Evolutionary conservation across 2,797 vertebrate species (phyloP).

Genomic region (Vespertilio murinus): DNA sequence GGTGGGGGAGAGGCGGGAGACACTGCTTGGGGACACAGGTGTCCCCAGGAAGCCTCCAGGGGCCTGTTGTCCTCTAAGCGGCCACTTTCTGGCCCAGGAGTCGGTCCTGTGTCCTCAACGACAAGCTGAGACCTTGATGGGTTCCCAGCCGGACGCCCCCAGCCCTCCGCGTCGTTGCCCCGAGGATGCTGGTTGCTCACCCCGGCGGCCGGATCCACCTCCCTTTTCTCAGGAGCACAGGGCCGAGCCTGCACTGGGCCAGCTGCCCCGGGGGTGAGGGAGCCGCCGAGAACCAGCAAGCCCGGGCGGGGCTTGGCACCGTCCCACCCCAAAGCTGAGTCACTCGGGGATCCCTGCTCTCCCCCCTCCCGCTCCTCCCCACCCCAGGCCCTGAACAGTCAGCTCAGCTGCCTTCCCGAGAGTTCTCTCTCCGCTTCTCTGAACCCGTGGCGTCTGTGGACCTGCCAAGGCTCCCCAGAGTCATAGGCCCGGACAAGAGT

Average conservation of each 20-base stretch:
- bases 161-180: neutral
- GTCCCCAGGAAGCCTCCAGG: neutral
- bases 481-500: neutral
- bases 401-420: neutral
- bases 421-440: neutral
- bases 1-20: neutral
- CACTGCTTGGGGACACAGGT: neutral
- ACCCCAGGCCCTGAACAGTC: neutral
- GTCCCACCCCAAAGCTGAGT: neutral
- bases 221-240: neutral
- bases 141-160: neutral
- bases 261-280: neutral
- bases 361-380: neutral
- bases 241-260: slow-evolving; percentile 35
- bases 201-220: neutral
- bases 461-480: neutral
- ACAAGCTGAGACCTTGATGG: neutral
- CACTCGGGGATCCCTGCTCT: neutral
- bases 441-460: neutral
- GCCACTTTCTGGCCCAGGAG: neutral
- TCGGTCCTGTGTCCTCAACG: neutral
- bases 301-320: neutral
- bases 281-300: neutral
- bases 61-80: neutral
- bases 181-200: neutral